Base-by-base conservation (phyloP, 2,888 invertebrate species). In the Hyposoter dolosus region DNA sequence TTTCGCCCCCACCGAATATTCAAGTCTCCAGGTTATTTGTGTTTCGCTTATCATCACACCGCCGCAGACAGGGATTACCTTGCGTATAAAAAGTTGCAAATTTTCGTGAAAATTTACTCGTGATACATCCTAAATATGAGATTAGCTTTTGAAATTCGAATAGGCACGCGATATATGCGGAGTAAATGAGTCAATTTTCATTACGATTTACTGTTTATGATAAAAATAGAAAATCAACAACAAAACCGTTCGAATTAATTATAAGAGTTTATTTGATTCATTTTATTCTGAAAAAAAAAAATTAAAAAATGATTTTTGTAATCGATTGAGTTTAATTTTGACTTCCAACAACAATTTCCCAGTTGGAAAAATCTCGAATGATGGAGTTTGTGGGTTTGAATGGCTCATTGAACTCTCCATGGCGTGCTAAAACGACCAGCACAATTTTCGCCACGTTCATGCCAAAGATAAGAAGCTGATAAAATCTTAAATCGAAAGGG, bases 21-120 rank as follows among this genome's bases (percentile, higher is more conserved):
- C 28, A 68, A 63, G 76, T 82, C 66, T 80, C 80, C 82, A 72
- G 83, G 81, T 84, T 88, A 82, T 84, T 87, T 87, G 85, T 71
- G 77, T 84, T 85, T 80, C 72, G 65, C 84, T 88, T 87, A 85
- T 87, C 83, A 82, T 75, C 74, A 60, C 86, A 43, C 45, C 53
- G 56, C 50, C 66, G 53, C 68, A 63, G 50, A 35, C 47, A 32
- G 43, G 5, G 32, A 32, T 56, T 60, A 43, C 43, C 9, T 32
- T 23, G 40, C 19, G 71, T 53, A 74, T 74, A 40, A 74, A 74
- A 74, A 74, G 43, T 60, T 43, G 74, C 23, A 74, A 72, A 50
- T 50, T 32, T 50, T 71, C 47, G n/a, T 32, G 32, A 71, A 71
- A 47, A 71, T 71, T 50, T 19, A 60, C 47, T 35, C 32, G 35